Percentiles rank a stretch among this genome's conserved stretches.
Evolutionary conservation across 2,113 vertebrate genomes (phyloP).

Genomic region (Thinocorus orbignyianus): DNA sequence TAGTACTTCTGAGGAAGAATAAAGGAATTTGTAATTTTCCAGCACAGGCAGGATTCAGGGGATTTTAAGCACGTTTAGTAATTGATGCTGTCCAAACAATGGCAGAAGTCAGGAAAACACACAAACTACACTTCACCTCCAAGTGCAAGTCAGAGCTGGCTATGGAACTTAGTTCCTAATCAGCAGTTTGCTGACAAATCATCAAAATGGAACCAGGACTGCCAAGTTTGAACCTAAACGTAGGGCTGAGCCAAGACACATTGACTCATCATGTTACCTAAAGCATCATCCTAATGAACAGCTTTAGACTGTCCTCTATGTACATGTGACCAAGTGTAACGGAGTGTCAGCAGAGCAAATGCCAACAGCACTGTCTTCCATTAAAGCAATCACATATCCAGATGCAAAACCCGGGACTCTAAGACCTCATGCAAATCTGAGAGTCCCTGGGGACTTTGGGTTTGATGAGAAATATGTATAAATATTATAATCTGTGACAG

Average conservation of each 20-base stretch:
- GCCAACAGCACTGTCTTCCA: background rate
- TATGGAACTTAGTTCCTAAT: background rate
- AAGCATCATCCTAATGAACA: background rate
- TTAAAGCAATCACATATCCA: background rate
- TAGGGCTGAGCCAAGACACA: background rate
- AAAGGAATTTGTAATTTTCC: background rate
- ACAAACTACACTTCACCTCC: background rate
- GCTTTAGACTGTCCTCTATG: background rate
- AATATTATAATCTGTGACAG: slow-evolving; percentile 38
- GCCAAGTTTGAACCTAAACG: background rate
- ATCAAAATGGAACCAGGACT: background rate
- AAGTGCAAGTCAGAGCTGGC: background rate
- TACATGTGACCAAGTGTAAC: background rate
- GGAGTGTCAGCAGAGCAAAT: background rate
- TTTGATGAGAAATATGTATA: slow-evolving; percentile 29
- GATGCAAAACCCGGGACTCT: background rate
- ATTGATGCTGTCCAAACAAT: background rate
- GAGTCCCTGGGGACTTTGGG: background rate
- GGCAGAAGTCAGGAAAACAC: background rate
- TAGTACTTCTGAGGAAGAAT: background rate
- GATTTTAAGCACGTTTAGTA: background rate
- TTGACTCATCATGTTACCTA: background rate
- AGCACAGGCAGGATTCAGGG: background rate
- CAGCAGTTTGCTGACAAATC: background rate
- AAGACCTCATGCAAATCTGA: background rate